Conservation (phyloP, 2,888 invertebrate genomes). For the Hipparchia sbordonii region DNA sequence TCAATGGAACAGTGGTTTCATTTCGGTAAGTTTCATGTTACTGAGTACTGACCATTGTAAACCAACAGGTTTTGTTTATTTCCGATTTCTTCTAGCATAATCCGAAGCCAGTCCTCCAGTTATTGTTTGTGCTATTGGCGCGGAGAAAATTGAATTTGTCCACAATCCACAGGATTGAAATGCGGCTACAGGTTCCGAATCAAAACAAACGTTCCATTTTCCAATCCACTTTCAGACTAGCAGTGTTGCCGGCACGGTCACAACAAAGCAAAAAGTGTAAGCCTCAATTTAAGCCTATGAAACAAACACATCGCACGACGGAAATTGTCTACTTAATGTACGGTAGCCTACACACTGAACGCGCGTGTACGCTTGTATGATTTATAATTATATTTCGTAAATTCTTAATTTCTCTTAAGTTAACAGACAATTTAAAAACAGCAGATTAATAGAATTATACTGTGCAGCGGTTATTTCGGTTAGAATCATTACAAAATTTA, state of each 20-base stretch:
- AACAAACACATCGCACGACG: not conserved
- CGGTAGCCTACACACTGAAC: no score
- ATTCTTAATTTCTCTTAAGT: no score
- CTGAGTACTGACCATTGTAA: not conserved
- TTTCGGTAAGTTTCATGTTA: not conserved
- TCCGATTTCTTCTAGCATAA: constrained; percentile 31
- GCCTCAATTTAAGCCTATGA: not conserved
- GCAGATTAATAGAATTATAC: no score
- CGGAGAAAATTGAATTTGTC: constrained; percentile 78
- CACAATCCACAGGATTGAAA: constrained; percentile 71
- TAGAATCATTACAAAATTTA: no score
- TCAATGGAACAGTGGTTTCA: not conserved
- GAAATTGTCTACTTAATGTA: not conserved
- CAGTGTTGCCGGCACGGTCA: constrained; percentile 43
- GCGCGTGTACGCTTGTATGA: not conserved
- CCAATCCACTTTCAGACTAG: constrained; percentile 60
- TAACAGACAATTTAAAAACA: no score
- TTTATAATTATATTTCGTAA: not conserved
- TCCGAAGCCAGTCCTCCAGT: constrained; percentile 37
- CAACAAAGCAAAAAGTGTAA: constrained; percentile 44
- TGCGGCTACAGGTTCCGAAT: constrained; percentile 58
- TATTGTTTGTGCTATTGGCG: constrained; percentile 69
- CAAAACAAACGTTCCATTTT: constrained; percentile 69
- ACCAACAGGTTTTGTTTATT: constrained; percentile 23
- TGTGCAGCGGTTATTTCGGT: no score